Evolutionary conservation across 2,113 vertebrate genomes (phyloP).

Genomic region (Carassius gibelio): DNA sequence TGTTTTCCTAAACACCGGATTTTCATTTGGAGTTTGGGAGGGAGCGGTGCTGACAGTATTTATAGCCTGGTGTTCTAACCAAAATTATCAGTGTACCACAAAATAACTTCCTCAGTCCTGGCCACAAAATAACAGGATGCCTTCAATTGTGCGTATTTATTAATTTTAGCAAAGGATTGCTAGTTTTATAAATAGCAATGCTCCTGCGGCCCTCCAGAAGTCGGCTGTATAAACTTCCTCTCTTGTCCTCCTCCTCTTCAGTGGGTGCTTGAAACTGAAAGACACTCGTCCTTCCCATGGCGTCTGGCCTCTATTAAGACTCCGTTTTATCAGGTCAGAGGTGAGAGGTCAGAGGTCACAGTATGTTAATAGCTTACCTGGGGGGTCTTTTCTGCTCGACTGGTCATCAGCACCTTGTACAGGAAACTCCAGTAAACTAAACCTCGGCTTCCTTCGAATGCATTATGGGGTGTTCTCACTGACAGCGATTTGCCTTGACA

Average conservation of each 20-base stretch:
- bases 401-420: constrained; percentile 39
- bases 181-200: constrained; percentile 75
- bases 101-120: constrained; percentile 80
- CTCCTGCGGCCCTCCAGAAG: constrained; percentile 63
- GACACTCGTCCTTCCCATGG: constrained; percentile 25
- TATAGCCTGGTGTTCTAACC: constrained; percentile 79
- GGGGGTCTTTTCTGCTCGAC: constrained; percentile 60
- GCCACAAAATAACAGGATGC: constrained; percentile 82
- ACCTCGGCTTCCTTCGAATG: neutral
- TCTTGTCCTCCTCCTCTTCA: constrained; percentile 50
- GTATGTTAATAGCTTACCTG: constrained; percentile 73
- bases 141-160: constrained; percentile 82
- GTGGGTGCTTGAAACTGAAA: constrained; percentile 13
- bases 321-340: constrained; percentile 61
- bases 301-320: constrained; percentile 73
- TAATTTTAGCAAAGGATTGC: constrained; percentile 73
- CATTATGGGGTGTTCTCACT: neutral
- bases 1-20: constrained; percentile 60
- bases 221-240: constrained; percentile 74
- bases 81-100: constrained; percentile 82
- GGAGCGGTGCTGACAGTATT: constrained; percentile 75
- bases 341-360: constrained; percentile 67
- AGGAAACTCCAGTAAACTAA: constrained; percentile 24
- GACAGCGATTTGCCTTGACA: neutral
- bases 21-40: constrained; percentile 63